phyloP scores from a whole-genome alignment of 2,113 vertebrate species.

The Potamarius usumacintae region DNA sequence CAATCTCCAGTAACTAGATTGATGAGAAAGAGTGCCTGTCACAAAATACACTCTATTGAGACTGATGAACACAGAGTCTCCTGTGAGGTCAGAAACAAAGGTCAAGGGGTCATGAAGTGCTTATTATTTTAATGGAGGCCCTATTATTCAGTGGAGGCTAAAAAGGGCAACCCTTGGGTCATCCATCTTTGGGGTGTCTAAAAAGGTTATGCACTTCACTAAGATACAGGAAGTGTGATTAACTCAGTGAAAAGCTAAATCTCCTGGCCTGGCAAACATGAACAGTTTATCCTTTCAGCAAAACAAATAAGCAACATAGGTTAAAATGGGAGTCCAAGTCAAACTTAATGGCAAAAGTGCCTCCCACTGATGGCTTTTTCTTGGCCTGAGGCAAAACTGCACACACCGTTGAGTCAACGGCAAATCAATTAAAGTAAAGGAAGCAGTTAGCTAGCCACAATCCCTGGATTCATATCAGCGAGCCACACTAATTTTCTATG shows the following conservation, averaged over 20 bases:
- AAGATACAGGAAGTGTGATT: slow-evolving; percentile 39
- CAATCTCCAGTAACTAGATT: slow-evolving; percentile 45
- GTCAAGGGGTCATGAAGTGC: slow-evolving; percentile 66
- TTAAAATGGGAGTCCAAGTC: slow-evolving; percentile 1
- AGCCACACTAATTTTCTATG: slow-evolving; percentile 38
- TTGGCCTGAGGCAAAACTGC: slow-evolving; percentile 7
- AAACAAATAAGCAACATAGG: slow-evolving; percentile 41
- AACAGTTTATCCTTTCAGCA: slow-evolving; percentile 40
- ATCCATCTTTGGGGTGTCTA: slow-evolving; percentile 56
- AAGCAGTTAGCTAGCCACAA: slow-evolving; percentile 36
- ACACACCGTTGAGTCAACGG: slow-evolving; percentile 31
- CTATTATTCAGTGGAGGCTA: slow-evolving; percentile 61
- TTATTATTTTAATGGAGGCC: slow-evolving; percentile 70
- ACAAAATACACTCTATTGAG: slow-evolving; percentile 45
- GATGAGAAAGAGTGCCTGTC: slow-evolving; percentile 38
- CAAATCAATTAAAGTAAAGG: slow-evolving; percentile 50
- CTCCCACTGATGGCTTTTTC: slow-evolving; percentile 7
- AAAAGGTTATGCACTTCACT: slow-evolving; percentile 19
- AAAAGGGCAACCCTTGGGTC: slow-evolving; percentile 55
- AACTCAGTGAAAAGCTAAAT: slow-evolving; percentile 36
- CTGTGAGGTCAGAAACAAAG: slow-evolving; percentile 64
- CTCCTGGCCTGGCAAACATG: slow-evolving; percentile 9
- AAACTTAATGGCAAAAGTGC: background rate
- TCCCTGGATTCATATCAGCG: slow-evolving; percentile 40
- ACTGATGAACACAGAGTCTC: slow-evolving; percentile 43